A percentile compares a stretch with the other conserved stretches of the same genome.
Evolutionary conservation across 2,797 vertebrate genomes (phyloP).

Genomic region (Odontamblyopus rebecca): DNA sequence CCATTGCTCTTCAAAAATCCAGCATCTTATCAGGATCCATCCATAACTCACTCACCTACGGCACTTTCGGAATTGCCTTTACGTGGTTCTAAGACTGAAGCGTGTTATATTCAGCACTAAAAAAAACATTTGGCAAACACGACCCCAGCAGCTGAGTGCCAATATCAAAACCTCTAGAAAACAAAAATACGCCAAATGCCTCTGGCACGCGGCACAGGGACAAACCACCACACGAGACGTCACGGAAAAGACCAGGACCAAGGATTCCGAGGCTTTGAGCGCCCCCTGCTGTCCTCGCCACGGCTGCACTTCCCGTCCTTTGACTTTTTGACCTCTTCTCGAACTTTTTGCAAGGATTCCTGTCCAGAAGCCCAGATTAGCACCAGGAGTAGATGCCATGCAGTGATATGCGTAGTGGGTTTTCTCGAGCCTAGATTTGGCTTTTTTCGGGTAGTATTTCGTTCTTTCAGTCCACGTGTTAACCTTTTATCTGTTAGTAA

Average conservation of each 20-base stretch:
- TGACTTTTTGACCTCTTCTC: slow-evolving; percentile 42
- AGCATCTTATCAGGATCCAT: slow-evolving; percentile 28
- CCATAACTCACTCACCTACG: slow-evolving; percentile 53
- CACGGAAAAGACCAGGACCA: slow-evolving; percentile 30
- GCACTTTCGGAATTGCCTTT: slow-evolving; percentile 60
- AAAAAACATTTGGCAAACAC: slow-evolving; percentile 30
- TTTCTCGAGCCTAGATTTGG: slow-evolving; percentile 48
- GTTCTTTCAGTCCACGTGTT: slow-evolving; percentile 69
- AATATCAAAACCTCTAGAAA: slow-evolving; percentile 50
- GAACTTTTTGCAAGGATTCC: slow-evolving; percentile 47
- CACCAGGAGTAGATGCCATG: slow-evolving; percentile 68
- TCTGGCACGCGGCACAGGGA: slow-evolving; percentile 49
- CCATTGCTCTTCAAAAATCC: slow-evolving; percentile 41
- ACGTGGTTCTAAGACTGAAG: slow-evolving; percentile 43
- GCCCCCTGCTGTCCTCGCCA: slow-evolving; percentile 31
- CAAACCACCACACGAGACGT: slow-evolving; percentile 37
- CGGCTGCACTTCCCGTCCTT: slow-evolving; percentile 49
- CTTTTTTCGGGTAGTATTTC: slow-evolving; percentile 60
- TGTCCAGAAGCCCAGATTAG: slow-evolving; percentile 54
- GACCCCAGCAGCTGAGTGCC: slow-evolving; percentile 53
- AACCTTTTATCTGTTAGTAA: slow-evolving; percentile 69
- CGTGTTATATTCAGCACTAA: slow-evolving; percentile 36
- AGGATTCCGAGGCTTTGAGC: slow-evolving; percentile 36
- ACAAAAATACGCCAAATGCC: slow-evolving; percentile 65
- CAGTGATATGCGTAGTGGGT: slow-evolving; percentile 51